Evolutionary conservation across 1,140 invertebrate genomes (phyloP), one percentile per base, ranked within the genome.

Genomic region (Cotesia chilonis): DNA sequence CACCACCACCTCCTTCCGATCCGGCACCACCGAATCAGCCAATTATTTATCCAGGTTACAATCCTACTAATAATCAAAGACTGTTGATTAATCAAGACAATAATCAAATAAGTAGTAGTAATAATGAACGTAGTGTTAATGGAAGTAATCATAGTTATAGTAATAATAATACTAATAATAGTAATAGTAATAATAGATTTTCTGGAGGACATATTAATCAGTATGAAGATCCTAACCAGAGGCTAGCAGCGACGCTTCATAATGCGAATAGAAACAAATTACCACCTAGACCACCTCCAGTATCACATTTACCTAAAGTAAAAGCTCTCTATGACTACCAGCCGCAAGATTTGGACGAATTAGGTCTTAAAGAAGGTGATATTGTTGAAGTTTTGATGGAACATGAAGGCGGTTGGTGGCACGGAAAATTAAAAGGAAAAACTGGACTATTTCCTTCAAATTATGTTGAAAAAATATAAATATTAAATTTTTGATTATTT

Each of bases 331-430:
- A 92, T 80, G 88, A 90, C 41, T 94, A 93, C 76, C 89, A 88
- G 76, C 91, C 92, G 4, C 89, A 90, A 78, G 92, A 93, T 82
- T 86, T 90, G 0, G 92, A 93, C 81, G 92, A 93, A 81, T 82
- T 94, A 1, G 87, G 84, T 47, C 89, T 94, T 41, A 87, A 88
- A 64, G 90, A 91, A 75, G 90, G 90, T 12, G 91, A 92, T 65
- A 78, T 90, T 9, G 87, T 93, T 70, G 90, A 92, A 73, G 87
- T 93, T 37, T 78, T 92, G 1, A 88, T 90, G 82, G 91, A 93
- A 89, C 88, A 93, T 83, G 88, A 89, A 54, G 89, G 89, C 28
- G 92, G 92, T 14, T 93, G 92, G 92, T 93, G 92, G 92, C 86
- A 86, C 63, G 92, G 92, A 57, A 87, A 85, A 75, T 74, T 91